Evolutionary conservation across 2,797 vertebrate genomes (phyloP).

Genomic region (Bovichtus diacanthus): DNA sequence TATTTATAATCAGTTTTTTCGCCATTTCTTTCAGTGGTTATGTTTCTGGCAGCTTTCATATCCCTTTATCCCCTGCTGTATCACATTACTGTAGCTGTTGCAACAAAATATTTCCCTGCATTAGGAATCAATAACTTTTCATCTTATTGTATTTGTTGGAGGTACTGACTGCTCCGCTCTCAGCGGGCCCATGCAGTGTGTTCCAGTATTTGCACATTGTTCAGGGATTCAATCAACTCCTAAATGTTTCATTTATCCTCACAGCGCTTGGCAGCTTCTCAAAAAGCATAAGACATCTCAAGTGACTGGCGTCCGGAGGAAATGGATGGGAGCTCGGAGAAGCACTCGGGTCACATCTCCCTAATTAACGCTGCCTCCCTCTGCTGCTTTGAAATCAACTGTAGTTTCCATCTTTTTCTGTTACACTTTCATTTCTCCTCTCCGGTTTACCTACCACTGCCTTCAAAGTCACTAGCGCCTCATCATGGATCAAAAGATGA

Average conservation of each 20-base stretch:
- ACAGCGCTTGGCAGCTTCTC: constrained; percentile 73
- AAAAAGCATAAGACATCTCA: constrained; percentile 70
- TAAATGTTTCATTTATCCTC: constrained; percentile 76
- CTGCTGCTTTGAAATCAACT: constrained; percentile 39
- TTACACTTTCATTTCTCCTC: constrained; percentile 34
- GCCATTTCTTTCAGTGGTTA: not conserved
- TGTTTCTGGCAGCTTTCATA: constrained; percentile 29
- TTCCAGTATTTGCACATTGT: constrained; percentile 57
- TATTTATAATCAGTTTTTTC: not conserved
- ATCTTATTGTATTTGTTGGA: constrained; percentile 55
- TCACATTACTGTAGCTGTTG: constrained; percentile 33
- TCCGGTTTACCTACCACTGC: constrained; percentile 35
- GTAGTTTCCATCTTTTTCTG: constrained; percentile 13
- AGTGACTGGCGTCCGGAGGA: constrained; percentile 70
- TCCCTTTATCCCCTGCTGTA: constrained; percentile 12
- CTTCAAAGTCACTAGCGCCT: constrained; percentile 29
- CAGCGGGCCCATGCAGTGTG: constrained; percentile 24
- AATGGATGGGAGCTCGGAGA: constrained; percentile 65
- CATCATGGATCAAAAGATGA: constrained; percentile 28
- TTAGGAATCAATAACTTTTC: constrained; percentile 64
- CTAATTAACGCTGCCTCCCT: constrained; percentile 60
- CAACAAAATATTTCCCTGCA: constrained; percentile 54
- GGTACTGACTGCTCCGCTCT: constrained; percentile 32
- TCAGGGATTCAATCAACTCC: constrained; percentile 57
- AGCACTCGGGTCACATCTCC: constrained; percentile 63